Base-by-base conservation (phyloP, 2,113 vertebrate species). In the Excalfactoria chinensis region DNA sequence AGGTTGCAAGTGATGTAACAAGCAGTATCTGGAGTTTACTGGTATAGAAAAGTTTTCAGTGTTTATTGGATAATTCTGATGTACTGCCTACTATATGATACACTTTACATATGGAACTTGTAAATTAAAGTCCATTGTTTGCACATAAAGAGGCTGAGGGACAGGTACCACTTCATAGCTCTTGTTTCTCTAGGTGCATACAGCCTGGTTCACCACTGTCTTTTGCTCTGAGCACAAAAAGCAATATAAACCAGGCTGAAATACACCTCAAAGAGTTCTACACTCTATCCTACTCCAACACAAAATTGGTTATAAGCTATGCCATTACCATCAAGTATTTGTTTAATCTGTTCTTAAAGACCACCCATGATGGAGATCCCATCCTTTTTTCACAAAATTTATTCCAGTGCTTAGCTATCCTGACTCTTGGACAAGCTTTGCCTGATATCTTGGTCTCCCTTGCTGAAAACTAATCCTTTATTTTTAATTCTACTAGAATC, bases 91-190 rank as follows among this genome's bases (percentile, higher is more conserved):
- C 88, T 88, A 89, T 73, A 95, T 74, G 96, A 91, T 48, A 93
- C 20, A 41, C 51, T 90, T 75, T 1, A 73, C 35, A 76, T 91
- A 70, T 95, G 76, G 83, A 87, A 94, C 41, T 88, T 95, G 93
- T 78, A 95, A 95, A 96, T 87, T 95, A 92, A 96, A 96, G 93
- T 92, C 51, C 60, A n/a, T 95, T 93, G 88, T 91, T 97, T 95
- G 66, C 43, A 75, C 68, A 41, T 75, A 71, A 25, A 96, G 72
- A 88, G 88, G 89, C 2, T 63, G 48, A 86, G 58, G 84, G 73
- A 95, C 72, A 96, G 69, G 2, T 40, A 53, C 55, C 13, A 69
- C 69, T 95, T 95, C 81, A 92, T 43, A 95, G 56, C 59, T 90
- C 67, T 93, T n/a, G 32, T 85, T 94, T 83, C 51, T 48, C 41